Conservation (phyloP, 2,113 vertebrate species). For the Sinocyclocheilus anophthalmus region DNA sequence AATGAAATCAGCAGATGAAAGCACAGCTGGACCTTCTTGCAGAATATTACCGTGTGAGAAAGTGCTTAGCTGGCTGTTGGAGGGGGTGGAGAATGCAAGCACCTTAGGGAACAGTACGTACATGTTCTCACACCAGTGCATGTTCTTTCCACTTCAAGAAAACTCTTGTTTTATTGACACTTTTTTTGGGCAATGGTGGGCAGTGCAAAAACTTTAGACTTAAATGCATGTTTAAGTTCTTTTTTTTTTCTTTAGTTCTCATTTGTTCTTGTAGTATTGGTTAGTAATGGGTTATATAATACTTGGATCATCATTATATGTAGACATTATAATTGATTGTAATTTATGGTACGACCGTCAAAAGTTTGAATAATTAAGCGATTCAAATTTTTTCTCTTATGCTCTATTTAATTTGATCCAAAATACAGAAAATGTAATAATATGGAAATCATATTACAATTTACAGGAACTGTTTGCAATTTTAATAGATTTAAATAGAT, state of each 20-base stretch:
- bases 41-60: conserved; percentile 57
- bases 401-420: not conserved
- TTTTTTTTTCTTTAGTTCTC: not conserved
- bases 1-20: conserved; percentile 61
- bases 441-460: not conserved
- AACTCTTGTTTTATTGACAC: not conserved
- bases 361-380: not conserved
- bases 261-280: not conserved
- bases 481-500: not conserved
- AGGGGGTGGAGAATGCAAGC: conserved; percentile 27
- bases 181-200: not conserved
- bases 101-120: conserved; percentile 27
- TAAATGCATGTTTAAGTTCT: not conserved
- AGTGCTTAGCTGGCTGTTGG: conserved; percentile 45
- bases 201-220: not conserved
- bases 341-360: not conserved
- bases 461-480: not conserved
- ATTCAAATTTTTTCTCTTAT: not conserved
- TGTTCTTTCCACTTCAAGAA: conserved; percentile 4
- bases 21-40: conserved; percentile 62
- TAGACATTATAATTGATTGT: not conserved
- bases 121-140: conserved; percentile 13
- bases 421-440: not conserved
- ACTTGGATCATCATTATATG: no score
- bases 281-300: not conserved